These are phyloP conservation scores for Apus apus DNA, from an alignment of 2,113 vertebrate genomes.

Conservation along the genomic window DNA sequence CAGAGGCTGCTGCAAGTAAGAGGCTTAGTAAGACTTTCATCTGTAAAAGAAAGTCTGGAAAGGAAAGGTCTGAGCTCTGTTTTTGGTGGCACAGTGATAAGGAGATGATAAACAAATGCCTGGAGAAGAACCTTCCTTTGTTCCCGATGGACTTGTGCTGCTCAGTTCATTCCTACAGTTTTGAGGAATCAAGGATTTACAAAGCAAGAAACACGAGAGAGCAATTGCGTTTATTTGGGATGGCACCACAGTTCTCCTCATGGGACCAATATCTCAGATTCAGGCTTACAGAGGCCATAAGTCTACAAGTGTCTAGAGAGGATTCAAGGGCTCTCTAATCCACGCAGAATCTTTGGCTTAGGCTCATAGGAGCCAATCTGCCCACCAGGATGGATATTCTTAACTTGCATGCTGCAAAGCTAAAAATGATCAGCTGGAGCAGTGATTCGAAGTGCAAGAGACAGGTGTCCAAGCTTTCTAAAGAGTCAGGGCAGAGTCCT, in stretches of 20 bases:
- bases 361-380: not conserved
- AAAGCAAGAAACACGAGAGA: not conserved
- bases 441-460: not conserved
- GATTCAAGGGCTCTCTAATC: not conserved
- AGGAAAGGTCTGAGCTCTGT: not conserved
- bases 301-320: not conserved
- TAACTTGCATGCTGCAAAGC: not conserved
- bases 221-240: not conserved
- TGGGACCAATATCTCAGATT: not conserved
- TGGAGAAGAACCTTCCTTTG: not conserved
- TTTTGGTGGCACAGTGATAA: not conserved
- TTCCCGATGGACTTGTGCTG: accelerated
- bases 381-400: not conserved
- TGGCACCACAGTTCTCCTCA: not conserved
- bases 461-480: not conserved
- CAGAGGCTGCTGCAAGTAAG: not conserved
- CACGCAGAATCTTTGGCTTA: not conserved
- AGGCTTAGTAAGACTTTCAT: not conserved
- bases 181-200: not conserved
- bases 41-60: not conserved
- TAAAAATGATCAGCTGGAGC: not conserved
- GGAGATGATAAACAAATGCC: not conserved
- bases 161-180: not conserved
- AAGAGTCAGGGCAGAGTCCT: not conserved
- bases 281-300: not conserved